phyloP scores from a whole-genome alignment of 2,113 vertebrate genomes.

The Speoplatyrhinus poulsoni region DNA sequence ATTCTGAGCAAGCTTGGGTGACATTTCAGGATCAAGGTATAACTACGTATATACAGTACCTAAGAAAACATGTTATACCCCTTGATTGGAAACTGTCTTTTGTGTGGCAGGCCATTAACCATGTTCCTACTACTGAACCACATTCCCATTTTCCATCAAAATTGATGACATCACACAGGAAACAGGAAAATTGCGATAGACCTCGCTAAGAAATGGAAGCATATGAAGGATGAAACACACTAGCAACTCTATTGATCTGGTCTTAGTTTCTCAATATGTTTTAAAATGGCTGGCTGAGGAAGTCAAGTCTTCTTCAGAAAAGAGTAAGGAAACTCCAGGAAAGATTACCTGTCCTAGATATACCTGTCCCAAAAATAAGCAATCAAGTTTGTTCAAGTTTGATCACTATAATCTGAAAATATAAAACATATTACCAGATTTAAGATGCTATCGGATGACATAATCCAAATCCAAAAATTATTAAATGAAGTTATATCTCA shows the following conservation, averaged over 20 bases:
- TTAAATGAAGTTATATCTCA: slow-evolving; percentile 9
- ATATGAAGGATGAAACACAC: not conserved
- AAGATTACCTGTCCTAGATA: slow-evolving; percentile 23
- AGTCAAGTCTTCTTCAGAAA: slow-evolving; percentile 13
- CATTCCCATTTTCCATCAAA: slow-evolving; percentile 9
- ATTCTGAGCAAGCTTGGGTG: slow-evolving; percentile 37
- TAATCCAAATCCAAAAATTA: slow-evolving; percentile 38
- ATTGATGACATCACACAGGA: not conserved
- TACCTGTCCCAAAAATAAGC: not conserved
- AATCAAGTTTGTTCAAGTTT: slow-evolving; percentile 26
- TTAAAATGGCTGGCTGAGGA: slow-evolving; percentile 6
- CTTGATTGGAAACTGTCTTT: slow-evolving; percentile 19
- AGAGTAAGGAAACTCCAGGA: not conserved
- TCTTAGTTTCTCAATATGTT: slow-evolving; percentile 20
- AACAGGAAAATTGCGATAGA: too few relatives aligned
- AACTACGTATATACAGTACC: slow-evolving; percentile 41
- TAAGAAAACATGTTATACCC: slow-evolving; percentile 50
- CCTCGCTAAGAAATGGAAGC: not conserved
- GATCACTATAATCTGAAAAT: slow-evolving; percentile 1
- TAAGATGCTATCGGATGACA: slow-evolving; percentile 47
- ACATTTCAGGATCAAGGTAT: slow-evolving; percentile 39
- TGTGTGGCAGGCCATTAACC: slow-evolving; percentile 36
- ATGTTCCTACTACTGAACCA: not conserved
- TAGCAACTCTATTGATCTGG: not conserved
- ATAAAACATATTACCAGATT: slow-evolving; percentile 46